Conservation (phyloP, 2,797 vertebrate species). For the Ceryle rudis region DNA sequence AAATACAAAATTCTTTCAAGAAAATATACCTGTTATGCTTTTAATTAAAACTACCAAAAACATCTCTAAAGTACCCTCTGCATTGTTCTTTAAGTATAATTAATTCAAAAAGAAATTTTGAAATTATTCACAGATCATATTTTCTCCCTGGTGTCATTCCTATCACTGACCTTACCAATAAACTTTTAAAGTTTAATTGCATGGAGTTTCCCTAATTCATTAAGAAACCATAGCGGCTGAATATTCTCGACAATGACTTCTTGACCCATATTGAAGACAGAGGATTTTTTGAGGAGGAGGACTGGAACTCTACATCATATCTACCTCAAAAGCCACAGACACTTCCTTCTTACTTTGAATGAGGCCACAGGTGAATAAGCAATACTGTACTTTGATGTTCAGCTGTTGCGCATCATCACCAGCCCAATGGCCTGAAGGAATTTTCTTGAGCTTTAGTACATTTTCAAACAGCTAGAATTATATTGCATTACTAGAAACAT, state of each 20-base stretch:
- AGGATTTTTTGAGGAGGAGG: constrained; percentile 62
- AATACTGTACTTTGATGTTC: constrained; percentile 24
- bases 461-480: not conserved
- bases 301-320: constrained; percentile 59
- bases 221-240: constrained; percentile 58
- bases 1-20: not conserved
- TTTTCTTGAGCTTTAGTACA: not conserved
- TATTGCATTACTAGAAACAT: not conserved
- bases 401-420: not conserved
- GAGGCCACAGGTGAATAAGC: constrained; percentile 56
- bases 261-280: constrained; percentile 63
- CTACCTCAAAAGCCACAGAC: constrained; percentile 79
- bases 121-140: not conserved
- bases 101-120: not conserved
- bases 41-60: not conserved
- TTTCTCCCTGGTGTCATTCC: not conserved
- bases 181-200: not conserved
- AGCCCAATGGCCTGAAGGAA: not conserved
- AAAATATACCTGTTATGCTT: not conserved
- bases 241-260: constrained; percentile 79
- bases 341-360: constrained; percentile 72
- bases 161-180: not conserved
- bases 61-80: not conserved
- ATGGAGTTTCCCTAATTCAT: constrained; percentile 48
- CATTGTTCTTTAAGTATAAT: not conserved